phyloP scores from a whole-genome alignment of 2,113 vertebrate genomes.

The Eleginops maclovinus region DNA sequence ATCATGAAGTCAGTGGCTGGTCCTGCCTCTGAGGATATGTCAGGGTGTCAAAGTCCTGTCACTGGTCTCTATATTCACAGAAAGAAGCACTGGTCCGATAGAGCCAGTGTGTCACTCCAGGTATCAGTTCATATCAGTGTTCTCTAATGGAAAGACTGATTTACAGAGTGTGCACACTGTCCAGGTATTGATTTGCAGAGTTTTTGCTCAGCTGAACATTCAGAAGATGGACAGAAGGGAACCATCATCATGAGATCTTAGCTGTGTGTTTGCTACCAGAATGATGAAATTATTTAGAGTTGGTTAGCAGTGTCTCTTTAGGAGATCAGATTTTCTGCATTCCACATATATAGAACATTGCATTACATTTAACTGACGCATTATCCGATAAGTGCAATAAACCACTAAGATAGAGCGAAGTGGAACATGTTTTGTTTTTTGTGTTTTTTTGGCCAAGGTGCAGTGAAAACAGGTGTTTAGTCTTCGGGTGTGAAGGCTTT shows the following conservation, averaged over 20 bases:
- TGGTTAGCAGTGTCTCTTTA: neutral
- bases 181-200: slow-evolving; percentile 55
- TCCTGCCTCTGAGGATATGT: slow-evolving; percentile 48
- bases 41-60: slow-evolving; percentile 44
- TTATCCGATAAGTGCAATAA: too few species aligned
- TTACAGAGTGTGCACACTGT: slow-evolving; percentile 48
- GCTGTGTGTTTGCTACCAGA: neutral
- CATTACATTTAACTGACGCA: too few species aligned
- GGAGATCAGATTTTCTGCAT: neutral
- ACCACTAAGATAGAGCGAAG: too few species aligned
- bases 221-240: slow-evolving; percentile 27
- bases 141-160: slow-evolving; percentile 63
- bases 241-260: neutral
- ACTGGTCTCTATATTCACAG: neutral
- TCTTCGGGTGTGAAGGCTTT: too few species aligned
- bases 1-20: slow-evolving; percentile 13
- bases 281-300: neutral
- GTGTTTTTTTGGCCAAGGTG: too few species aligned
- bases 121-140: slow-evolving; percentile 67
- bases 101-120: slow-evolving; percentile 48
- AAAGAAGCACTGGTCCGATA: too few species aligned
- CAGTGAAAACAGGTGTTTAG: too few species aligned
- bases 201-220: slow-evolving; percentile 50
- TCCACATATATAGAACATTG: neutral
- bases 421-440: too few species aligned